Evolutionary conservation across 2,888 invertebrate species (phyloP).

Genomic region (Coenonympha glycerion): DNA sequence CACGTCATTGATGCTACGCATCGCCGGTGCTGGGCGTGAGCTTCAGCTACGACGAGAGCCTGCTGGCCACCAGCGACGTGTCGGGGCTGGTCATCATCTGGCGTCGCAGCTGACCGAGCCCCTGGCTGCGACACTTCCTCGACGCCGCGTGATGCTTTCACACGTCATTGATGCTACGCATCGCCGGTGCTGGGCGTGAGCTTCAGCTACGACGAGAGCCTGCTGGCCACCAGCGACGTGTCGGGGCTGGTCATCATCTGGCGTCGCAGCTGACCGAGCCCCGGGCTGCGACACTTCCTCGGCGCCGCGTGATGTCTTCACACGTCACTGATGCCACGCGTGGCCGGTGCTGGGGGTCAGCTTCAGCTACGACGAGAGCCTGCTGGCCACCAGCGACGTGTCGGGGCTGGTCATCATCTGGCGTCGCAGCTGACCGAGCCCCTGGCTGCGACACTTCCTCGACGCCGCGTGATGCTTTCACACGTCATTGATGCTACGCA

Average conservation of each 20-base stretch:
- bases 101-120: conserved; percentile 70
- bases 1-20: no score
- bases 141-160: background rate
- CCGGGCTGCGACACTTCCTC: background rate
- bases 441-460: background rate
- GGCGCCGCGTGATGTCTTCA: background rate
- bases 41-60: conserved; percentile 91
- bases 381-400: conserved; percentile 38
- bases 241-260: conserved; percentile 76
- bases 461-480: background rate
- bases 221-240: conserved; percentile 38
- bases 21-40: conserved; percentile 88
- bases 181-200: background rate
- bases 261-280: conserved; percentile 70
- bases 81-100: conserved; percentile 87
- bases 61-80: conserved; percentile 88
- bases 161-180: no score
- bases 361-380: conserved; percentile 54
- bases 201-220: conserved; percentile 54
- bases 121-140: background rate
- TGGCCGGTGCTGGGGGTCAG: background rate
- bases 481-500: no score
- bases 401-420: conserved; percentile 76
- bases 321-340: no score
- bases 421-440: conserved; percentile 70